phyloP scores from a whole-genome alignment of 2,888 invertebrate species.

The Coleophora deauratella region DNA sequence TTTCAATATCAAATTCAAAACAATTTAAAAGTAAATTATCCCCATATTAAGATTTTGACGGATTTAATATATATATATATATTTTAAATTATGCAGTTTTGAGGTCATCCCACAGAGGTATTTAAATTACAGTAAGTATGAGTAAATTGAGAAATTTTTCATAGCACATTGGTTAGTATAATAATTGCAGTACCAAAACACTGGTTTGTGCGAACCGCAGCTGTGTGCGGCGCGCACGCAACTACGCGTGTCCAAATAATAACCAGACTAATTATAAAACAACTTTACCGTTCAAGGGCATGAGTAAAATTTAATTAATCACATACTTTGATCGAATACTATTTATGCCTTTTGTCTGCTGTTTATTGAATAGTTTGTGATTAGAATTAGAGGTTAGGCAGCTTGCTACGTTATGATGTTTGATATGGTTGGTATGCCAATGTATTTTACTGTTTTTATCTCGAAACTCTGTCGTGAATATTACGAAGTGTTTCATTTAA shows the following conservation, averaged over 20 bases:
- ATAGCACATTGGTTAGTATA: too few relatives aligned
- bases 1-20: too few relatives aligned
- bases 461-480: too few relatives aligned
- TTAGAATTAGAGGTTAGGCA: neutral
- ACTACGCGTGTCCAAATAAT: conserved; percentile 40
- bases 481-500: too few relatives aligned
- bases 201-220: conserved; percentile 20
- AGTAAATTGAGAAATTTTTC: conserved; percentile 42
- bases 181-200: conserved; percentile 50
- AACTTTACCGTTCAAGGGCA: conserved; percentile 48
- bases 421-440: too few relatives aligned
- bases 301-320: conserved; percentile 19
- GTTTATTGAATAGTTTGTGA: too few relatives aligned
- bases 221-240: conserved; percentile 38
- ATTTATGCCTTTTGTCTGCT: neutral
- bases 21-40: too few relatives aligned
- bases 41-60: too few relatives aligned
- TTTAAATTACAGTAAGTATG: conserved; percentile 21
- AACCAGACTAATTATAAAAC: conserved; percentile 43
- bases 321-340: neutral
- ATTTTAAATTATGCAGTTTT: conserved; percentile 31
- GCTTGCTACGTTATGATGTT: too few relatives aligned
- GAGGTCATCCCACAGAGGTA: conserved; percentile 33
- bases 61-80: too few relatives aligned
- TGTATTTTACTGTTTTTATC: too few relatives aligned